Percentiles rank a stretch among this genome's conserved stretches.
phyloP scores from a whole-genome alignment of 2,113 vertebrate species.

The Scolopax mira region DNA sequence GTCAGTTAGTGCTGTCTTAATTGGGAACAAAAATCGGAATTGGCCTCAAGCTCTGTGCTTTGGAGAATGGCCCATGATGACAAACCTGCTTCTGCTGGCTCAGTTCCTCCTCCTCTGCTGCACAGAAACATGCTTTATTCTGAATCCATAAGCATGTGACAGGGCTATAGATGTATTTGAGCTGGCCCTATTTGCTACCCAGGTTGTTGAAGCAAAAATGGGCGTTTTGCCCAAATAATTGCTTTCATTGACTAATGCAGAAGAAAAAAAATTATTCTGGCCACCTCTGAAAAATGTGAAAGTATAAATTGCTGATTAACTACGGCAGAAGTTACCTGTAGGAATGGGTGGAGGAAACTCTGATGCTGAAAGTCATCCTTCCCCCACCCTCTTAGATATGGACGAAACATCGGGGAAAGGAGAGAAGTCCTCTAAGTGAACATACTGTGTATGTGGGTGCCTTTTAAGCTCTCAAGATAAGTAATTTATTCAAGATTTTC shows the following conservation, averaged over 20 bases:
- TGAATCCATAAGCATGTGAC: accelerated
- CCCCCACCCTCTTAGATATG: accelerated
- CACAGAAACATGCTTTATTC: accelerated
- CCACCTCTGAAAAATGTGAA: background rate
- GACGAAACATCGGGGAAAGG: background rate
- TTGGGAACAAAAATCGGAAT: background rate
- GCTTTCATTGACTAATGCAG: background rate
- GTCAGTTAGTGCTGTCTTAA: background rate
- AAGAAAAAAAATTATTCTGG: background rate
- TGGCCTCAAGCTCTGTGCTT: background rate
- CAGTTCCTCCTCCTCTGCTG: background rate
- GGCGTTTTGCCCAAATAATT: background rate
- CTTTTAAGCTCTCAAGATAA: background rate
- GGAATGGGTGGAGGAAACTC: background rate
- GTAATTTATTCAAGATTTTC: background rate
- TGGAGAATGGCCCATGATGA: background rate
- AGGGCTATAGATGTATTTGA: background rate
- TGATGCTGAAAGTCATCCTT: background rate
- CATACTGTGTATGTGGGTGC: background rate
- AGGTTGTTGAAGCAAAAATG: background rate
- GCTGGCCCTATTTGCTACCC: background rate
- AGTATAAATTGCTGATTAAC: accelerated
- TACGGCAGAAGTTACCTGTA: background rate
- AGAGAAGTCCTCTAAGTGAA: background rate
- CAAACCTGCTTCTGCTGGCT: background rate